Conservation (phyloP, 2,113 vertebrate genomes). For the Etheostoma spectabile region DNA sequence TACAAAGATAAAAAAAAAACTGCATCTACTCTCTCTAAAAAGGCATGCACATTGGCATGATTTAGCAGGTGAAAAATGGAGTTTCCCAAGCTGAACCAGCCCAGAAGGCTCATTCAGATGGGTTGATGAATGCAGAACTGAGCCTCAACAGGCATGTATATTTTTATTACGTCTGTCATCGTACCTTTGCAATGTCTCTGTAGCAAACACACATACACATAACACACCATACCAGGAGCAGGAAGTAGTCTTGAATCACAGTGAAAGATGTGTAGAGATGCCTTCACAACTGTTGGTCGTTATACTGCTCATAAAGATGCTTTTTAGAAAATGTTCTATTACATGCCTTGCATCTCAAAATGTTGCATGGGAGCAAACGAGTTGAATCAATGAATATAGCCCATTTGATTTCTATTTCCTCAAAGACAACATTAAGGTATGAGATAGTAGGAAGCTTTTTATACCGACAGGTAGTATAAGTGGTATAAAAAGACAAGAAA, state of each 20-base stretch:
- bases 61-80: conserved; percentile 81
- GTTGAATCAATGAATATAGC: conserved; percentile 69
- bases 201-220: conserved; percentile 83
- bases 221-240: conserved; percentile 72
- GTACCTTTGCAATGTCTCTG: conserved; percentile 75
- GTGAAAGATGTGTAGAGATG: conserved; percentile 8
- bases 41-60: conserved; percentile 68
- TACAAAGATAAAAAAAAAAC: conserved; percentile 69
- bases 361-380: background rate
- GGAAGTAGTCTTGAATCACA: conserved; percentile 45
- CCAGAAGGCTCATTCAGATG: conserved; percentile 86
- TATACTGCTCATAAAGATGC: conserved; percentile 11
- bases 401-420: conserved; percentile 22
- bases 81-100: conserved; percentile 73
- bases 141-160: conserved; percentile 91
- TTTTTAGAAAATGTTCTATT: conserved; percentile 3
- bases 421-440: conserved; percentile 12
- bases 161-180: conserved; percentile 94
- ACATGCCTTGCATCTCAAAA: conserved; percentile 23
- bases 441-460: background rate
- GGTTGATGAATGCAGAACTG: conserved; percentile 92
- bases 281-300: conserved; percentile 3
- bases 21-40: conserved; percentile 53
- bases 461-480: background rate
- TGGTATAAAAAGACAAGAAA: background rate